Conservation (phyloP, 2,797 vertebrate species). For the Stomatorhinus walkeri region DNA sequence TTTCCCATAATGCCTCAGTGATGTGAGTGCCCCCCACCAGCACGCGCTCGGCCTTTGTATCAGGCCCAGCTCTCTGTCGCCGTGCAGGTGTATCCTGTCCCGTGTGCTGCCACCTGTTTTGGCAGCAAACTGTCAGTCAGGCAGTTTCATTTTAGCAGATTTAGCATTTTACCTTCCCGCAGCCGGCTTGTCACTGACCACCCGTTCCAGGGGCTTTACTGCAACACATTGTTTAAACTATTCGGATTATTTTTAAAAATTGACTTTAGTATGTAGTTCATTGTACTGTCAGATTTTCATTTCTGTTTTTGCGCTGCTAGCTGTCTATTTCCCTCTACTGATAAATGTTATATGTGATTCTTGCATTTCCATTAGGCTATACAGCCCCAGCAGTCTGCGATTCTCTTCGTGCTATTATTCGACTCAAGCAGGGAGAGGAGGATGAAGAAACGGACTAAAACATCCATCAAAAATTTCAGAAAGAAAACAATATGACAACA, state of each 20-base stretch:
- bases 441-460: not conserved
- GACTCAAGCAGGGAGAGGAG: not conserved
- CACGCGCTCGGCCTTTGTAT: not conserved
- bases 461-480: not conserved
- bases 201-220: not conserved
- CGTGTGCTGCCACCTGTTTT: not conserved
- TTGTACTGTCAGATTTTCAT: not conserved
- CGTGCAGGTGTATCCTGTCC: not conserved
- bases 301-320: not conserved
- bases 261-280: not conserved
- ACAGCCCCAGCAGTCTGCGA: not conserved
- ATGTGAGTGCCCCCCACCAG: not conserved
- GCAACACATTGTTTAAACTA: constrained; percentile 5
- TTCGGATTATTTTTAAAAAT: not conserved
- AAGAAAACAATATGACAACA: not conserved
- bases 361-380: not conserved
- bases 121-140: not conserved
- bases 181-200: not conserved
- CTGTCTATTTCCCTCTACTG: not conserved
- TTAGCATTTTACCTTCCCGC: not conserved
- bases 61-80: not conserved
- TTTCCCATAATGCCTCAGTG: constrained; percentile 9
- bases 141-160: not conserved
- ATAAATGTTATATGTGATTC: not conserved
- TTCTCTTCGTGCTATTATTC: not conserved